Evolutionary conservation across 1,140 invertebrate species (phyloP).

Genomic region (Drosophila lini): DNA sequence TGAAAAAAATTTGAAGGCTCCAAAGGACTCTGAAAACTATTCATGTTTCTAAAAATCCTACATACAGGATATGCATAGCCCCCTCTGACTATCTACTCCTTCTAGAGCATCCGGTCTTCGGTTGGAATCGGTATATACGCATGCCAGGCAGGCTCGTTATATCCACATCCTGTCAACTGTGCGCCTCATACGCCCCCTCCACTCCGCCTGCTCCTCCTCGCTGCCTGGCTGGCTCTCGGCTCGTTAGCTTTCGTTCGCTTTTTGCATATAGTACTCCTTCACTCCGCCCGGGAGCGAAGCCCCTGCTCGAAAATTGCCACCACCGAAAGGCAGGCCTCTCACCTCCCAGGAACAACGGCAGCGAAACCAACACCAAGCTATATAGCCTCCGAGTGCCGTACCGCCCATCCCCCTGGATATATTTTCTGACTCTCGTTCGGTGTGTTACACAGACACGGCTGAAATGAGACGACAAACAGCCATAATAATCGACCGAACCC

Average conservation of each 20-base stretch:
- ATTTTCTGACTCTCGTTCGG: slow-evolving; percentile 32
- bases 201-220: slow-evolving; percentile 48
- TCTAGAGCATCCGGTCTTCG: slow-evolving; percentile 24
- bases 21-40: too few species aligned
- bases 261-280: slow-evolving; percentile 46
- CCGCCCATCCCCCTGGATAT: slow-evolving; percentile 36
- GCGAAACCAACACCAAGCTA: slow-evolving; percentile 27
- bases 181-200: slow-evolving; percentile 33
- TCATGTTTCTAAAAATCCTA: too few species aligned
- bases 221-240: slow-evolving; percentile 23
- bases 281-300: slow-evolving; percentile 10
- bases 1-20: too few species aligned
- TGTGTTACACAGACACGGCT: slow-evolving; percentile 68
- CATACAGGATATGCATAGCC: neutral
- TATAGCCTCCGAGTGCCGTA: slow-evolving; percentile 17
- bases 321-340: slow-evolving; percentile 55
- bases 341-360: slow-evolving; percentile 31
- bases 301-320: slow-evolving; percentile 72
- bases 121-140: slow-evolving; percentile 8
- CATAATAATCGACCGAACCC: slow-evolving; percentile 80
- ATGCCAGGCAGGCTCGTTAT: slow-evolving; percentile 58
- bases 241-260: slow-evolving; percentile 58
- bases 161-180: slow-evolving; percentile 71
- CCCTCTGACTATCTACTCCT: neutral
- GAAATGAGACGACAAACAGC: slow-evolving; percentile 77